phyloP scores from a whole-genome alignment of 2,113 vertebrate species.

The Taurulus bubalis region DNA sequence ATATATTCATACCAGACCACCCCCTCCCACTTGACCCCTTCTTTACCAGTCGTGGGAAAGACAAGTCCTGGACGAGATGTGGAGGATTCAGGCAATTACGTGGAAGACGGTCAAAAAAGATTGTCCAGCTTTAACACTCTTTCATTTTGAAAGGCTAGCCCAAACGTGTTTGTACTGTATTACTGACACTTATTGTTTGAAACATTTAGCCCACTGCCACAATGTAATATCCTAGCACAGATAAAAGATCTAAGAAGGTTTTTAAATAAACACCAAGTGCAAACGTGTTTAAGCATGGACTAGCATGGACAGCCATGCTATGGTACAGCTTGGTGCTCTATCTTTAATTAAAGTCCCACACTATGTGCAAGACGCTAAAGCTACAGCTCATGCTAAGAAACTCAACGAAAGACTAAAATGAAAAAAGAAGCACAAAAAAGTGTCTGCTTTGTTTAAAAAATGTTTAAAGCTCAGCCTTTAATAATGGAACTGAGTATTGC shows the following conservation, averaged over 20 bases:
- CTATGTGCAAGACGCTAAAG: slow-evolving; percentile 1
- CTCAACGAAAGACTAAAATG: neutral
- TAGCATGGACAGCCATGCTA: neutral
- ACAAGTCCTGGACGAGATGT: slow-evolving; percentile 66
- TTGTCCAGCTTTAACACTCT: slow-evolving; percentile 47
- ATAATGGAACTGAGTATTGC: neutral
- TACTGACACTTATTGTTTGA: slow-evolving; percentile 15
- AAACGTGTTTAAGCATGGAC: neutral
- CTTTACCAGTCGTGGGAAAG: slow-evolving; percentile 84
- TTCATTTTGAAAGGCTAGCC: slow-evolving; percentile 33
- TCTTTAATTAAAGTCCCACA: slow-evolving; percentile 10
- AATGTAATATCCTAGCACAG: neutral
- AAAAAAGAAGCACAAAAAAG: neutral
- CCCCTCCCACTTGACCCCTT: slow-evolving; percentile 83
- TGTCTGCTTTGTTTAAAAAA: neutral
- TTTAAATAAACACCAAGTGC: neutral
- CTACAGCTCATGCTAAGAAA: neutral
- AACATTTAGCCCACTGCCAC: slow-evolving; percentile 17
- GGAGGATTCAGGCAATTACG: slow-evolving; percentile 72
- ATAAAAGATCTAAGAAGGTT: slow-evolving; percentile 16
- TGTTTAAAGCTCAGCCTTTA: neutral
- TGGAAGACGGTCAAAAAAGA: slow-evolving; percentile 54
- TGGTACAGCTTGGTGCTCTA: neutral
- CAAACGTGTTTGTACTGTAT: slow-evolving; percentile 30
- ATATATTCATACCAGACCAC: slow-evolving; percentile 84